Evolutionary conservation across 2,797 vertebrate genomes (phyloP).

Genomic region (Carcharodon carcharias): DNA sequence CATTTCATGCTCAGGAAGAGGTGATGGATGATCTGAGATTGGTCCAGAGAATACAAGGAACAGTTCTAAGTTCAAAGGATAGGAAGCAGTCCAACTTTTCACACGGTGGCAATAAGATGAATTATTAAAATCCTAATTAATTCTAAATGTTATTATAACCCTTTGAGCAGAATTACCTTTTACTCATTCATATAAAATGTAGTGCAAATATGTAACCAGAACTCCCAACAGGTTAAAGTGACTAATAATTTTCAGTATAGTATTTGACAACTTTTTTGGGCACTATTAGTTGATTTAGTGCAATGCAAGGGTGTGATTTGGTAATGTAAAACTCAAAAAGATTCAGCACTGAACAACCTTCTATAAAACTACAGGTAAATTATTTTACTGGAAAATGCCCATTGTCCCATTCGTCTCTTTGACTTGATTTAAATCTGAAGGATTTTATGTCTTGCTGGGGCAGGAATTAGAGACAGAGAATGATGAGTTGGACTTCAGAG

Average conservation of each 20-base stretch:
- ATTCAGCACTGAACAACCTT: neutral
- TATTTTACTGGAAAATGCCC: neutral
- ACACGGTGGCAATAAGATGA: neutral
- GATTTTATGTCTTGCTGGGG: neutral
- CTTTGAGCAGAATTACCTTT: neutral
- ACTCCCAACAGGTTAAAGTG: neutral
- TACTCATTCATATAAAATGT: neutral
- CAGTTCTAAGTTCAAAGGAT: neutral
- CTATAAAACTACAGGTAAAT: neutral
- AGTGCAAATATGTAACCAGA: neutral
- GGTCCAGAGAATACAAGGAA: neutral
- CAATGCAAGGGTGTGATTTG: neutral
- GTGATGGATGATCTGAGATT: neutral
- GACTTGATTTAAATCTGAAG: neutral
- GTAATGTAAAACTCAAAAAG: neutral
- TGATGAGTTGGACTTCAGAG: neutral
- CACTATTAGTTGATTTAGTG: neutral
- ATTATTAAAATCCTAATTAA: neutral
- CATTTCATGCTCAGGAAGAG: neutral
- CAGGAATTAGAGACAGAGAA: neutral
- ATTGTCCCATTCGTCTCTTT: neutral
- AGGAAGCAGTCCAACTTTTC: neutral
- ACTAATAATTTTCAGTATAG: neutral
- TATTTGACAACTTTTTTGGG: neutral
- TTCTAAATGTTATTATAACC: neutral